Evolutionary conservation across 2,797 vertebrate species (phyloP).

Genomic region (Glyptemys insculpta): DNA sequence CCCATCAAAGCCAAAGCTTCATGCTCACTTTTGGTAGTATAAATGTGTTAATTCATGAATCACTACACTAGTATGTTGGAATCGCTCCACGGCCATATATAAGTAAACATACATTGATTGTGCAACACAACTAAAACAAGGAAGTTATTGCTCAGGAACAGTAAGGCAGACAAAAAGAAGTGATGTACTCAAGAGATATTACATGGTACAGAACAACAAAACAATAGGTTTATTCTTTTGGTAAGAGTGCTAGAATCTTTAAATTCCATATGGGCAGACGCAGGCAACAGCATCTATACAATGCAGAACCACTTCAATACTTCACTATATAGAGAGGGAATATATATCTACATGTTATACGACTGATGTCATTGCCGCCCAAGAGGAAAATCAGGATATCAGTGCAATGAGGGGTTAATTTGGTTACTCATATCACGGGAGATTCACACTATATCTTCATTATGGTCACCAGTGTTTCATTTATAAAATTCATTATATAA

Average conservation of each 20-base stretch:
- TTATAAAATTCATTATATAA: neutral
- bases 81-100: neutral
- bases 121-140: neutral
- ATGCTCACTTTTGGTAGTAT: neutral
- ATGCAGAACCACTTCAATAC: neutral
- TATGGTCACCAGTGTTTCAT: neutral
- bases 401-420: neutral
- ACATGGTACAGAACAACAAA: neutral
- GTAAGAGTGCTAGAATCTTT: slow-evolving; percentile 17
- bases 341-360: neutral
- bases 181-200: neutral
- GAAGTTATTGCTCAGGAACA: neutral
- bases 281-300: neutral
- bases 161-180: neutral
- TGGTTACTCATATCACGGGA: neutral
- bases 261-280: neutral
- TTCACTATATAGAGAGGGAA: neutral
- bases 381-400: slow-evolving; percentile 13
- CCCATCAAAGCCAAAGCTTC: neutral
- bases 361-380: slow-evolving; percentile 27
- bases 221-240: neutral
- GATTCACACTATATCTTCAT: neutral
- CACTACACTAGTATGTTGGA: neutral
- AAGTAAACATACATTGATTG: neutral
- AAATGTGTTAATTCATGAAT: neutral